phyloP scores from a whole-genome alignment of 2,888 invertebrate species.

The Dasysyrphus albostriatus region DNA sequence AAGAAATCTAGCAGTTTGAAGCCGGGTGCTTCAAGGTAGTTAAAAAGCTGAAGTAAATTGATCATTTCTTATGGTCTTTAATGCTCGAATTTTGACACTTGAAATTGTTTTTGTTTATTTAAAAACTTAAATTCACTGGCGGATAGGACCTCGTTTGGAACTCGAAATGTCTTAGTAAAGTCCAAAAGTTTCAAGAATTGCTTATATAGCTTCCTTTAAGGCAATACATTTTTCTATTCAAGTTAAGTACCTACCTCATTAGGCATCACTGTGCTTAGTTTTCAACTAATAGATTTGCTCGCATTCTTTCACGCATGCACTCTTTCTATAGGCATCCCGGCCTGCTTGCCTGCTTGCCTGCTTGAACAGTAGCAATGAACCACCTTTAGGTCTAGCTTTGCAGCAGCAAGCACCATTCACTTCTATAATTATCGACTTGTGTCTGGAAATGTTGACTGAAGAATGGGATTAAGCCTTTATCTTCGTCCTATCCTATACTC shows the following conservation, averaged over 20 bases:
- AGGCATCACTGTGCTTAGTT: conserved; percentile 23
- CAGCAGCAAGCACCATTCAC: conserved; percentile 14
- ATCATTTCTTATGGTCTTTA: too few relatives aligned
- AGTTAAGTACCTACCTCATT: background rate
- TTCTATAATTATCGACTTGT: conserved; percentile 42
- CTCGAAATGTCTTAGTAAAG: background rate
- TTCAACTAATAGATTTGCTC: conserved; percentile 32
- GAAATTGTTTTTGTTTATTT: too few relatives aligned
- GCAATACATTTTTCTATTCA: background rate
- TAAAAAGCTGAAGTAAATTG: too few relatives aligned
- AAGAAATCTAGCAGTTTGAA: too few relatives aligned
- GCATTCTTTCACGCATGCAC: conserved; percentile 29
- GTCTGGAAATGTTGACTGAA: conserved; percentile 42
- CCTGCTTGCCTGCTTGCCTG: conserved; percentile 12
- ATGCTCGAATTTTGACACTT: too few relatives aligned
- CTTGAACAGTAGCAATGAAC: conserved; percentile 42
- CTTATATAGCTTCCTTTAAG: too few relatives aligned
- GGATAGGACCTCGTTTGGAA: too few relatives aligned
- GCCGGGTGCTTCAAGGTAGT: too few relatives aligned
- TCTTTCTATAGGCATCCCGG: conserved; percentile 1
- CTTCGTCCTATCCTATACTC: background rate
- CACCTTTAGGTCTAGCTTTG: background rate
- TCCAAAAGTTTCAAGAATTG: background rate
- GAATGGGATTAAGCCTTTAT: conserved; percentile 33
- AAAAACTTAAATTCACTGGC: too few relatives aligned